These are phyloP conservation scores for Numenius phaeopus DNA, from an alignment of 2,797 vertebrate species.

Conservation along the genomic window DNA sequence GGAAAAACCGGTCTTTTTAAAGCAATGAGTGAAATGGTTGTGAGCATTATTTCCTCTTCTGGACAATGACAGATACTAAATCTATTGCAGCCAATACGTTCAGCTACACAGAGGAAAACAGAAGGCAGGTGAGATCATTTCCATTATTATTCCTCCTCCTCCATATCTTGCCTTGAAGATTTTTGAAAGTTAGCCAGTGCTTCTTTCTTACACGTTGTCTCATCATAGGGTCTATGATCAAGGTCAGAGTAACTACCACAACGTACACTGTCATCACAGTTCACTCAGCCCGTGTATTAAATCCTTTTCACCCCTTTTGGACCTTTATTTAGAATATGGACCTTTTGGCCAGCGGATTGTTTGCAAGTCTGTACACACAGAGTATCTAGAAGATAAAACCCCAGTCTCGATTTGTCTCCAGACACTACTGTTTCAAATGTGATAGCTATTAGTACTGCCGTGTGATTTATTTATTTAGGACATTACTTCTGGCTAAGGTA, in stretches of 20 bases:
- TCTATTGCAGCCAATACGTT: neutral
- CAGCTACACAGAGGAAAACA: neutral
- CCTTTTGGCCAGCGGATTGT: neutral
- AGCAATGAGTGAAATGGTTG: neutral
- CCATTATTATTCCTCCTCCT: neutral
- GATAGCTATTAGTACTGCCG: neutral
- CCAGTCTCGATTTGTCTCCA: neutral
- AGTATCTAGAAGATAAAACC: neutral
- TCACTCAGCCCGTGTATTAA: neutral
- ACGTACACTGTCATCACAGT: neutral
- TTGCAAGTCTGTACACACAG: neutral
- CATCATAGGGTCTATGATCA: neutral
- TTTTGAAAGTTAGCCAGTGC: neutral
- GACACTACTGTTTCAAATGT: neutral
- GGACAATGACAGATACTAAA: neutral
- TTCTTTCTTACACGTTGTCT: neutral
- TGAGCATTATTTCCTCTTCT: neutral
- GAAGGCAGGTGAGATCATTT: neutral
- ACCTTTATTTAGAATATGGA: neutral
- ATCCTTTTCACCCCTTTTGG: neutral
- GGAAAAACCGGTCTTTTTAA: neutral
- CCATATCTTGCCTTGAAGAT: neutral
- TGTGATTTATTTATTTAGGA: conserved; percentile 20
- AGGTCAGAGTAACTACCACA: neutral
- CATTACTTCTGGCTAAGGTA: conserved; percentile 12